Base-by-base conservation (phyloP, 2,888 invertebrate species). In the Tineola bisselliella region DNA sequence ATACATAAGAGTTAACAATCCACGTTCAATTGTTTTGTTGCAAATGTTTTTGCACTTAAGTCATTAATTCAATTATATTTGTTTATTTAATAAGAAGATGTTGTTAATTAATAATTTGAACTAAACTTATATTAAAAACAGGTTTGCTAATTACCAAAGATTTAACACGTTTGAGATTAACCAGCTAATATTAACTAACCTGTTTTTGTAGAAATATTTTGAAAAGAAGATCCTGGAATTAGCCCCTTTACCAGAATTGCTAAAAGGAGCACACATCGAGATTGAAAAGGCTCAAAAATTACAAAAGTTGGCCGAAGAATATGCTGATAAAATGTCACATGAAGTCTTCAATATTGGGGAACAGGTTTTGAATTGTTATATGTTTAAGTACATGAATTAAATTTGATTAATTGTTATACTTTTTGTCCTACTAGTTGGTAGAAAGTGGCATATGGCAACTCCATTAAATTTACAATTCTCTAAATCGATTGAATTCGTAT, bases 151-250 rank as follows among this genome's bases (percentile, higher is more conserved):
- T 25, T 4, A 25, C 2, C 25, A 25, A 4, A 25, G 2, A 25
- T 4, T 25, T 25, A 25, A 4, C 6, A 5, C 8, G 44, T 25
- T 25, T 4, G n/a, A n/a, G n/a, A n/a, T n/a, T n/a, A n/a, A n/a
- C n/a, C n/a, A n/a, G n/a, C n/a, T 31, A 31, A 31, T 31, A 31
- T 5, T 31, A 31, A 31, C 10, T 10, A 31, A 31, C 31, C 6
- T 17, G 13, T 13, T 12, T 38, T 44, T 56, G 30, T 63, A 84
- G 84, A 79, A 81, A 74, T 82, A 84, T 63, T 86, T 86, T 61
- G 81, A 84, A 75, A 82, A 83, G 64, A 84, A 84, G 62, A 65
- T 86, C 1, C 77, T 81, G 63, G 84, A 84, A 61, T 65, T 86
- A 15, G 78, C 82, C 0, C 83, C 84, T 0, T 62, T 86, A 33